Evolutionary conservation across 2,888 invertebrate genomes (phyloP).

Genomic region (Pterobdella sp.): DNA sequence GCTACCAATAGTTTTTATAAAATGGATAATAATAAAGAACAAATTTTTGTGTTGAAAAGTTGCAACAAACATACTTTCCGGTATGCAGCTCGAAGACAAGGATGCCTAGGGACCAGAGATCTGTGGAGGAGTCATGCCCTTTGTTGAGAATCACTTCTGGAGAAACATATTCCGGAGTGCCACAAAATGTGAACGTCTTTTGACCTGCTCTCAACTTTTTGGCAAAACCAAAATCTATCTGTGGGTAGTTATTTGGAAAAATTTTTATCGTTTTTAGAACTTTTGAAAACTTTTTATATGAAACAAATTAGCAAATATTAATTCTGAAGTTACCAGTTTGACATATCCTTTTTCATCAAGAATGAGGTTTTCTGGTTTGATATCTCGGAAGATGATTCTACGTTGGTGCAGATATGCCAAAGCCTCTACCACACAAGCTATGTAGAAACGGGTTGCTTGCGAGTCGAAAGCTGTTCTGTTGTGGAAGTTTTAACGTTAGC

Average conservation of each 20-base stretch:
- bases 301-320: neutral
- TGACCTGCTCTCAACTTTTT: slow-evolving; percentile 76
- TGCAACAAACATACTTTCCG: slow-evolving; percentile 60
- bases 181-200: slow-evolving; percentile 99
- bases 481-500: neutral
- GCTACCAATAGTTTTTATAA: too few relatives aligned
- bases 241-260: slow-evolving; percentile 3
- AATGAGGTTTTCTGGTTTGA: slow-evolving; percentile 89
- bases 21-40: too few relatives aligned
- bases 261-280: neutral
- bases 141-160: slow-evolving; percentile 96
- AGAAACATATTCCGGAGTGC: slow-evolving; percentile 84
- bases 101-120: slow-evolving; percentile 97
- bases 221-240: slow-evolving; percentile 95
- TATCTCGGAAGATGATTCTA: slow-evolving; percentile 72
- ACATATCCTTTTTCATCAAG: slow-evolving; percentile 73
- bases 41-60: too few relatives aligned
- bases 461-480: slow-evolving; percentile 63
- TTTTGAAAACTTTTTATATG: neutral
- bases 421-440: slow-evolving; percentile 84
- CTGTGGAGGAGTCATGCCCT: slow-evolving; percentile 82
- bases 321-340: slow-evolving; percentile 63
- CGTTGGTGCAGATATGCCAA: slow-evolving; percentile 78
- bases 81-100: slow-evolving; percentile 95
- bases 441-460: slow-evolving; percentile 72